Conservation (phyloP, 2,113 vertebrate genomes). For the Cyanocitta stelleri region DNA sequence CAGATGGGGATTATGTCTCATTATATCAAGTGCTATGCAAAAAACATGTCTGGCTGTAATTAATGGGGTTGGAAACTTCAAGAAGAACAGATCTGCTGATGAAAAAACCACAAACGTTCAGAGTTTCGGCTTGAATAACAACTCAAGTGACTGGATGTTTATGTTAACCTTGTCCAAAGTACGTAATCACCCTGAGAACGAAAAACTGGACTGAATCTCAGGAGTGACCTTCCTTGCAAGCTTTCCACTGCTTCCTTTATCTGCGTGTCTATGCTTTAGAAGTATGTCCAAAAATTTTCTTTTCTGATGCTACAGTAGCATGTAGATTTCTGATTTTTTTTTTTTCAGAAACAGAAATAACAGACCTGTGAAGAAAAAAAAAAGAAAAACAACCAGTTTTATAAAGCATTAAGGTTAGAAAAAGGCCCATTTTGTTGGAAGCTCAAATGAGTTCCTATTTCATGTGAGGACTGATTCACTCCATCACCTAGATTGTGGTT, state of each 20-base stretch:
- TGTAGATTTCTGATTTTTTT: not conserved
- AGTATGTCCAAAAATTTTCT: not conserved
- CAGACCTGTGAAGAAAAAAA: not conserved
- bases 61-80: constrained; percentile 30
- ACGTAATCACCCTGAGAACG: constrained; percentile 5
- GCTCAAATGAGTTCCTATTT: not conserved
- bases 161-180: constrained; percentile 21
- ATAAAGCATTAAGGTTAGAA: not conserved
- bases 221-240: not conserved
- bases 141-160: not conserved
- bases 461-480: not conserved
- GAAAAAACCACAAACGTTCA: not conserved
- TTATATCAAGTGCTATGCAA: constrained; percentile 31
- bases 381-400: not conserved
- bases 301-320: not conserved
- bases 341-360: not conserved
- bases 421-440: not conserved
- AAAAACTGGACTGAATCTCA: not conserved
- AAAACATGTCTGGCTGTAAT: constrained; percentile 32
- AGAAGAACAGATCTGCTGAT: constrained; percentile 28
- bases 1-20: constrained; percentile 55
- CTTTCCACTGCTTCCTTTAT: not conserved
- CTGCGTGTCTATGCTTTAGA: not conserved
- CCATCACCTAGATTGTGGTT: not conserved
- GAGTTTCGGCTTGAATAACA: not conserved